Evolutionary conservation across 2,113 vertebrate genomes (phyloP).

Genomic region (Tapirus terrestris): DNA sequence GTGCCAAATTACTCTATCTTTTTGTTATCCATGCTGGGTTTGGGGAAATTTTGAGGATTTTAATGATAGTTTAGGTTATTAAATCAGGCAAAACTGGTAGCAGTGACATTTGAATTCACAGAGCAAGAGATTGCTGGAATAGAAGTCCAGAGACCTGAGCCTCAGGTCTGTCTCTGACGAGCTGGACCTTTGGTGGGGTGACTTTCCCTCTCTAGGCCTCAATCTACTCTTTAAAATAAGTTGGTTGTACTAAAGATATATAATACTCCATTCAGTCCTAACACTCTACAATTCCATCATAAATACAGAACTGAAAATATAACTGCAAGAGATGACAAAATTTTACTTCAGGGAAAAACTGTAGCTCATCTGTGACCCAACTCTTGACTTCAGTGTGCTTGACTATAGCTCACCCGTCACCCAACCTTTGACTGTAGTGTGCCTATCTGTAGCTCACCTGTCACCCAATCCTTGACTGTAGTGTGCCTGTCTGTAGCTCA

Average conservation of each 20-base stretch:
- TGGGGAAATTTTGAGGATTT: conserved; percentile 24
- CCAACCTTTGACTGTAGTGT: too few relatives aligned
- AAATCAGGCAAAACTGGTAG: not conserved
- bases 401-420: too few relatives aligned
- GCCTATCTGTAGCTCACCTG: too few relatives aligned
- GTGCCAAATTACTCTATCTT: not conserved
- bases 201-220: not conserved
- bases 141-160: not conserved
- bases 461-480: too few relatives aligned
- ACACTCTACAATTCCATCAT: not conserved
- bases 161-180: not conserved
- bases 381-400: not conserved
- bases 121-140: not conserved
- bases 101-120: not conserved
- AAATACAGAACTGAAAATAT: not conserved
- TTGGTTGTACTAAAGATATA: not conserved
- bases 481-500: too few relatives aligned
- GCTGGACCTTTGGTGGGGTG: not conserved
- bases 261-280: not conserved
- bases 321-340: not conserved
- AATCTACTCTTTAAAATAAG: not conserved
- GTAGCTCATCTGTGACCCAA: not conserved
- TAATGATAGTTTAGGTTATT: not conserved
- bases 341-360: not conserved
- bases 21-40: not conserved